Evolutionary conservation across 2,888 invertebrate genomes (phyloP).

Genomic region (Plutella xylostella): DNA sequence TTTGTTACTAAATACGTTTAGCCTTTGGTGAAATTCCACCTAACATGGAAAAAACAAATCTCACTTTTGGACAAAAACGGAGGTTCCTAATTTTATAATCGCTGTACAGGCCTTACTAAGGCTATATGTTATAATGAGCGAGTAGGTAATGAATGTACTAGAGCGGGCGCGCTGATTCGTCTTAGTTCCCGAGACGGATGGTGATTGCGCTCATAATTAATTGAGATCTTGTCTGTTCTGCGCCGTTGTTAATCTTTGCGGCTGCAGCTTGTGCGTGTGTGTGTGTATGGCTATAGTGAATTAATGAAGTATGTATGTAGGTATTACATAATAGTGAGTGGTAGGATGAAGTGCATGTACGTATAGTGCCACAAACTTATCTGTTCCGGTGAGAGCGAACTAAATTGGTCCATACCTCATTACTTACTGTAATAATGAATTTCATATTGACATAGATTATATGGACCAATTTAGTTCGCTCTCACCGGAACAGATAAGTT

Average conservation of each 20-base stretch:
- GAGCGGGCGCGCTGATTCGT: background rate
- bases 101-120: too few relatives aligned
- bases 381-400: background rate
- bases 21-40: too few relatives aligned
- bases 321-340: too few relatives aligned
- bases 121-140: too few relatives aligned
- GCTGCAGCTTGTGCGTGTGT: background rate
- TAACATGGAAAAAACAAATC: too few relatives aligned
- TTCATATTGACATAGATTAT: background rate
- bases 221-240: background rate
- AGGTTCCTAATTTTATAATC: too few relatives aligned
- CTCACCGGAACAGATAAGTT: too few relatives aligned
- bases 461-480: background rate
- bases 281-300: background rate
- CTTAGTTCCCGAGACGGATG: background rate
- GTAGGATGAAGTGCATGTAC: too few relatives aligned
- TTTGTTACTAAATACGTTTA: too few relatives aligned
- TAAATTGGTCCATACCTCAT: background rate
- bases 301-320: too few relatives aligned
- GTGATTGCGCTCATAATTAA: background rate
- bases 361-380: background rate
- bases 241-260: background rate
- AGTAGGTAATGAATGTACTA: too few relatives aligned
- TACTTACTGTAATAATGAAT: background rate
- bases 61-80: too few relatives aligned